A percentile compares a stretch with the other conserved stretches of the same genome.
Conservation (phyloP, 2,113 vertebrate genomes). For the Calypte anna region DNA sequence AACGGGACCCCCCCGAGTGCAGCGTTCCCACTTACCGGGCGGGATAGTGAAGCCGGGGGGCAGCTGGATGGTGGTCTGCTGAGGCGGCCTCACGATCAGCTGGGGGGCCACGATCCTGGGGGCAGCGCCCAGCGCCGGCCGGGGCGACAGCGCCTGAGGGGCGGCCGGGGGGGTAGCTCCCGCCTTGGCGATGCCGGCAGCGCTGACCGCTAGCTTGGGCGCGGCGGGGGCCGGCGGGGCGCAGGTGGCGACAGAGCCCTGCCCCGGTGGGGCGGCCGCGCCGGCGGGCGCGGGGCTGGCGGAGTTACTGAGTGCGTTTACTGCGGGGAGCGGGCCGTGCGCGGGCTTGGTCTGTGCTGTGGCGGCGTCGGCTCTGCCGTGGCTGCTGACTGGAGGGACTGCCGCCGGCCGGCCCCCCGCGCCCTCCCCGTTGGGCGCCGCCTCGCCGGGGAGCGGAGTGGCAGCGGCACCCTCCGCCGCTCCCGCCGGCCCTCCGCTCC, state of each 20-base stretch:
- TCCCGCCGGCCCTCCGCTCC: slow-evolving; percentile 46
- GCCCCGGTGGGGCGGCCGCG: slow-evolving; percentile 42
- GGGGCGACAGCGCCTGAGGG: slow-evolving; percentile 72
- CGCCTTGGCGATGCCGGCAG: slow-evolving; percentile 68
- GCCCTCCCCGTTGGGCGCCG: slow-evolving; percentile 81
- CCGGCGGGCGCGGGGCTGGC: neutral
- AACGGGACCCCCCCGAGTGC: neutral
- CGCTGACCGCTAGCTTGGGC: slow-evolving; percentile 57
- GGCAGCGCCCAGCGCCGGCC: slow-evolving; percentile 73
- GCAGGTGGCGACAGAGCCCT: slow-evolving; percentile 40
- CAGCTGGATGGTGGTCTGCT: slow-evolving; percentile 88
- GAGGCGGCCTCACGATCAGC: slow-evolving; percentile 85
- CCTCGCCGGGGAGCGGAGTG: slow-evolving; percentile 75
- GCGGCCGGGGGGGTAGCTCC: slow-evolving; percentile 57
- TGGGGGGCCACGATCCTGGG: slow-evolving; percentile 85
- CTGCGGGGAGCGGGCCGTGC: slow-evolving; percentile 21
- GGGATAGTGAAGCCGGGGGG: slow-evolving; percentile 90
- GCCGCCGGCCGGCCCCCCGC: slow-evolving; percentile 50
- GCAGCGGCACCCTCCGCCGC: slow-evolving; percentile 70
- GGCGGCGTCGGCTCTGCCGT: slow-evolving; percentile 48
- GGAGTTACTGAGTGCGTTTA: slow-evolving; percentile 26
- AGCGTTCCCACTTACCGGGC: slow-evolving; percentile 76
- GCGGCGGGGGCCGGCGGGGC: slow-evolving; percentile 3
- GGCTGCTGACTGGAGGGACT: slow-evolving; percentile 57
- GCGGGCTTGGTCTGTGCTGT: neutral